Percentiles rank a stretch among this genome's conserved stretches.
Conservation (phyloP, 1,140 invertebrate species). For the Trachelipus rathkii region DNA sequence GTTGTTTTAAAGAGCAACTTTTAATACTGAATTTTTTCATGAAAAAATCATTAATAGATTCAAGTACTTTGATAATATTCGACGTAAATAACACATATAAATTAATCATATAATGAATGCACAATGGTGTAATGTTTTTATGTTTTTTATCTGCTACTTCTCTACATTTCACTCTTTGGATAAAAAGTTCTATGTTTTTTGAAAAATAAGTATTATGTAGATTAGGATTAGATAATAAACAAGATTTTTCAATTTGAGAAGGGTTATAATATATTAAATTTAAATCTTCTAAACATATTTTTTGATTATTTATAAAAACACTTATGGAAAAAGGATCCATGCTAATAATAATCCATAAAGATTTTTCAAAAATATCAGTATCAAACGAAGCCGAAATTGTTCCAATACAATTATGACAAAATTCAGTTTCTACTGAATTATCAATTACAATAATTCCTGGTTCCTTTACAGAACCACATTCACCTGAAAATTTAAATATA, state of each 20-base stretch:
- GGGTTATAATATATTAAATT: not conserved
- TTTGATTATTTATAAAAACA: not conserved
- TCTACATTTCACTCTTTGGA: not conserved
- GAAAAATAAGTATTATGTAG: not conserved
- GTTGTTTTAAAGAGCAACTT: not conserved
- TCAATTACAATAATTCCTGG: not conserved
- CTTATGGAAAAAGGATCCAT: not conserved
- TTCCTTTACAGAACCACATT: not conserved
- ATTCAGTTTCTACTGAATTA: not conserved
- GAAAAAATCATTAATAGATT: not conserved
- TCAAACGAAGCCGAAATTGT: not conserved
- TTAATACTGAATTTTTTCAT: not conserved
- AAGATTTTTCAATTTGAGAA: not conserved
- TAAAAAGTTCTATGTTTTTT: not conserved
- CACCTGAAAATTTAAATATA: slow-evolving; percentile 2
- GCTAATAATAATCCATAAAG: not conserved
- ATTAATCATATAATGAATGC: not conserved
- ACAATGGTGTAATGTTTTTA: not conserved
- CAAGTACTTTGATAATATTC: no score
- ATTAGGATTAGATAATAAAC: not conserved
- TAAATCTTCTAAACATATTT: not conserved
- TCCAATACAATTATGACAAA: not conserved
- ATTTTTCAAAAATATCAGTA: not conserved
- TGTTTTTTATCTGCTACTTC: not conserved
- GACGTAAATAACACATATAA: not conserved